These are phyloP conservation scores for Parnassius mnemosyne DNA, from an alignment of 2,888 invertebrate genomes.

Conservation along the genomic window DNA sequence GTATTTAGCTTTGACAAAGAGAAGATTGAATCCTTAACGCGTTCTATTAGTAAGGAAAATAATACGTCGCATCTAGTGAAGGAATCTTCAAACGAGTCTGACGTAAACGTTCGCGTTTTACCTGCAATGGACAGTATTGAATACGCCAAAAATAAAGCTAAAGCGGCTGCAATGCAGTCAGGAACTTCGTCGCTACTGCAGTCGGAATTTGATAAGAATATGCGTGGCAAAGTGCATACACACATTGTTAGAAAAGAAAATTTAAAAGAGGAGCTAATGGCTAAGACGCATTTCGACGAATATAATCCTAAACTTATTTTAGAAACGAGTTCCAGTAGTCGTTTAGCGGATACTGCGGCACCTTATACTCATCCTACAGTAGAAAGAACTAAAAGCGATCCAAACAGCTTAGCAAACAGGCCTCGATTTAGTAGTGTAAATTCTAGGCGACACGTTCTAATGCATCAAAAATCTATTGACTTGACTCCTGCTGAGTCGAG, in stretches of 20 bases:
- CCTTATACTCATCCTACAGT: conserved; percentile 86
- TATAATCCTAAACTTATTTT: conserved; percentile 85
- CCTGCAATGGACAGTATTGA: conserved; percentile 79
- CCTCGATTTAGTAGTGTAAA: conserved; percentile 86
- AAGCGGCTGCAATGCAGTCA: conserved; percentile 58
- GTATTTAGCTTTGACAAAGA: conserved; percentile 89
- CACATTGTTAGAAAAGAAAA: conserved; percentile 76
- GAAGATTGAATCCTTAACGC: conserved; percentile 85
- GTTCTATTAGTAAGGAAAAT: conserved; percentile 72
- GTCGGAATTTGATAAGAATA: conserved; percentile 82
- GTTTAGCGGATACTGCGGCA: conserved; percentile 72
- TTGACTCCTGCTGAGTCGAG: conserved; percentile 92
- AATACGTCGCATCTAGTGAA: conserved; percentile 62
- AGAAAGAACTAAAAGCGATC: conserved; percentile 92
- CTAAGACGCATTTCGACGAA: conserved; percentile 84
- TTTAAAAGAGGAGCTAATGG: conserved; percentile 83
- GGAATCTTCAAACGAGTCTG: conserved; percentile 77
- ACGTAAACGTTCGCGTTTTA: conserved; percentile 70
- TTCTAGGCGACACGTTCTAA: conserved; percentile 87
- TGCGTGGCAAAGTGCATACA: conserved; percentile 63
- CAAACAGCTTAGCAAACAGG: conserved; percentile 87
- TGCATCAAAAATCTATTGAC: conserved; percentile 93
- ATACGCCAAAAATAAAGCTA: conserved; percentile 80
- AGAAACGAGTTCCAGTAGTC: conserved; percentile 77
- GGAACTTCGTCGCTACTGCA: conserved; percentile 78